Evolutionary conservation across 1,140 invertebrate species (phyloP), one percentile per base, ranked within the genome.

Genomic region (Aphelinus certus): DNA sequence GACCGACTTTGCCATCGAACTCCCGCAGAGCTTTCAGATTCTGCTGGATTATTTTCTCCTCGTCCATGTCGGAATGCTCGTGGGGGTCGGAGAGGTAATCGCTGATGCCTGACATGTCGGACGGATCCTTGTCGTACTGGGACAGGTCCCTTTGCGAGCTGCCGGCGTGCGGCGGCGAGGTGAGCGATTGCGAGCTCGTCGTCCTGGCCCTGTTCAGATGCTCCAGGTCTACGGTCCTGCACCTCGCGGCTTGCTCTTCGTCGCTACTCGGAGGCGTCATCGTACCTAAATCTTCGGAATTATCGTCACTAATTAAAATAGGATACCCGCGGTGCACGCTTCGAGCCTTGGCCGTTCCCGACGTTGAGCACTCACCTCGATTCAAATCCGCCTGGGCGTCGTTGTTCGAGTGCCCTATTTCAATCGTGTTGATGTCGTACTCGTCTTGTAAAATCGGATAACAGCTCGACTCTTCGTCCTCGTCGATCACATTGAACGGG

Each of bases 21-120:
- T 26, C 26, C 26, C 26, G 26, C 26, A 26, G 26, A 26, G 26
- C 26, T 26, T 26, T 26, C 26, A 26, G 26, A 26, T 26, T 26
- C 26, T 26, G 26, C 26, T 26, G 26, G 26, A 26, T 26, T 26
- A 26, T 26, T 26, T 26, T 26, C 26, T 26, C 26, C 26, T 26
- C 26, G 26, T 26, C 26, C 26, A 26, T 26, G 26, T 26, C 26
- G 26, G 26, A 26, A 26, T 26, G 26, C 26, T 26, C 26, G 26
- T 26, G 26, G 26, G 83, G 79, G 10, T 84, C 80, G 0, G 81
- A 79, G 2, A 80, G 71, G 66, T 83, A 83, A 67, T 83, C 80
- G 0, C 79, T 79, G 4, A 81, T 81, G 47, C 85, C 78, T 0
- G 80, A 81, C 2, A 79, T 78, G 2, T 83, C 80, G 0, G 80